Base-by-base conservation (phyloP, 2,888 invertebrate species). In the Alcis repandata region DNA sequence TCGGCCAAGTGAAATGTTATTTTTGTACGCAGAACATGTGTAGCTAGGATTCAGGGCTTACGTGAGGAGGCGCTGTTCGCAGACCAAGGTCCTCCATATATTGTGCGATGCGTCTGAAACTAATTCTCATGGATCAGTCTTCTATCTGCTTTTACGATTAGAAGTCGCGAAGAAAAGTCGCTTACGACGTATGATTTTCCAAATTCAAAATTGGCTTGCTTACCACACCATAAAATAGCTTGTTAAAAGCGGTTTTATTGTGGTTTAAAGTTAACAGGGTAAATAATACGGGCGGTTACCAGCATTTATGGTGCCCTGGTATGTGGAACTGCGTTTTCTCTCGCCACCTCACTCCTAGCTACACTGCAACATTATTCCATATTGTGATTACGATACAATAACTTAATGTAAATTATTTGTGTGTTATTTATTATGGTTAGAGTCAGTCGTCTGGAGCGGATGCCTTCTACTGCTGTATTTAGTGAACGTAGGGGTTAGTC, bases 361-460 rank as follows among this genome's bases (percentile, higher is more conserved):
- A n/a, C 62, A 32, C 22, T 17, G 52, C n/a, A 38, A n/a, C 49
- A 72, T 78, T 77, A 80, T 86, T 87, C 86, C 80, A 84, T 80
- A 82, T 77, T 84, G 84, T 85, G 84, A 89, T 86, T 77, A 80
- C 66, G 82, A 79, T 82, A 86, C 85, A 85, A 85, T 87, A 86
- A 85, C 77, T 83, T 79, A 78, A 73, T 81, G 82, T 82, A 85
- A 79, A 82, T 76, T 84, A 81, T 84, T 83, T 83, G 85, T 86
- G 83, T 84, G 82, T 86, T 89, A 90, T 90, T 90, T 88, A 89
- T 89, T 85, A 27, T 27, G 72, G 82, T 84, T 82, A 83, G 79
- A 79, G 73, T 77, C 63, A 22, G 33, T 54, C 38, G 36, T 33
- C 70, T 69, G 83, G 85, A 85, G 84, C 85, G 84, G 85, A 73